Percentiles rank a stretch among this genome's conserved stretches.
Conservation (phyloP, 2,888 invertebrate genomes). For the Zhuqinia jingwanae region DNA sequence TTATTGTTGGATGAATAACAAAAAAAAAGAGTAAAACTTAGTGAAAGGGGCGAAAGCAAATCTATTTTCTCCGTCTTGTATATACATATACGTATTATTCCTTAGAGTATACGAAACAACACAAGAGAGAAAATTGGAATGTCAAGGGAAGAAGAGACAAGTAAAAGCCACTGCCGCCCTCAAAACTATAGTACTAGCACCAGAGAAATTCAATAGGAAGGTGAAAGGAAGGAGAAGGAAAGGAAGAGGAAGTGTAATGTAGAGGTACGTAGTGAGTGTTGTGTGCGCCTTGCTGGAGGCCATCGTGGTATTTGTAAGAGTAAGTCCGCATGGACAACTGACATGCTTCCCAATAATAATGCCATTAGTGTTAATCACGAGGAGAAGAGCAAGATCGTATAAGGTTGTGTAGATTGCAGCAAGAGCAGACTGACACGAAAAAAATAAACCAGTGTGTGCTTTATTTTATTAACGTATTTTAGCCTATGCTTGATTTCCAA, state of each 20-base stretch:
- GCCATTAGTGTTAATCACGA: constrained; percentile 28
- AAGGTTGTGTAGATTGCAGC: neutral
- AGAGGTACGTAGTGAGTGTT: no score
- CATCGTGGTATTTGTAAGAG: constrained; percentile 8
- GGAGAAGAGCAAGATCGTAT: neutral
- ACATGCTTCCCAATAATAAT: constrained; percentile 14
- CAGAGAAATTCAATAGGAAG: neutral
- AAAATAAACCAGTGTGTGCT: no score
- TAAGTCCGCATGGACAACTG: constrained; percentile 12
- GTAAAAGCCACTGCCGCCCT: constrained; percentile 11
- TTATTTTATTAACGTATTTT: no score
- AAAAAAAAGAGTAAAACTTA: neutral
- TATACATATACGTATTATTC: no score
- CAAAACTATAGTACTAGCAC: neutral
- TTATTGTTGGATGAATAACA: constrained; percentile 20
- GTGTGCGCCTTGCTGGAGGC: no score
- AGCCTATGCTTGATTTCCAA: no score
- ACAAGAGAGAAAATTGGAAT: constrained; percentile 53
- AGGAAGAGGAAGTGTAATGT: constrained; percentile 11
- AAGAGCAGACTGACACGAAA: neutral
- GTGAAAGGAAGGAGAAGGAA: neutral
- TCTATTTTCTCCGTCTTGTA: constrained; percentile 32
- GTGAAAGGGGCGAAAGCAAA: constrained; percentile 16
- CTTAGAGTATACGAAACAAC: constrained; percentile 1
- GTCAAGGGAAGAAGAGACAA: constrained; percentile 50